These are phyloP conservation scores for Scaptomyza parva DNA, from an alignment of 2,888 invertebrate species.

Conservation along the genomic window DNA sequence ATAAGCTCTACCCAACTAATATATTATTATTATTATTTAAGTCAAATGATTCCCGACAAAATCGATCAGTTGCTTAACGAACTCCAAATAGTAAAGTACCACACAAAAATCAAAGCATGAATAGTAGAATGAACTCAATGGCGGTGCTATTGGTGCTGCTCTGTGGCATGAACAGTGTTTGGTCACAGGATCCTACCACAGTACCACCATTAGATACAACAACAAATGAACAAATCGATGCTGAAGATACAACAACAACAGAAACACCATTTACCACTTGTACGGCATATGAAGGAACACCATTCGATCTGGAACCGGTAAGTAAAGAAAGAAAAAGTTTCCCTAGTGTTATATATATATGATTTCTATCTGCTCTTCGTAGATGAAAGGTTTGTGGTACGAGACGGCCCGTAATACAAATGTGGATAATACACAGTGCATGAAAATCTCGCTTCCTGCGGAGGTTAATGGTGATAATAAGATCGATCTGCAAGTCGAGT, in stretches of 20 bases:
- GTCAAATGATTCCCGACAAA: background rate
- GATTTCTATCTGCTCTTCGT: background rate
- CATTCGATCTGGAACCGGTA: constrained; percentile 31
- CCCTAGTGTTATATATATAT: background rate
- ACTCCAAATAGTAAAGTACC: background rate
- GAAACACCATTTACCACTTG: constrained; percentile 1
- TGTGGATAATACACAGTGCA: constrained; percentile 12
- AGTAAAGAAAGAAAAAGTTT: constrained; percentile 2
- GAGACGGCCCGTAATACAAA: constrained; percentile 21
- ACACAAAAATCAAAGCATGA: constrained; percentile 11
- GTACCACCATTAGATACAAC: rapidly evolving
- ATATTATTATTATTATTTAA: constrained; percentile 24
- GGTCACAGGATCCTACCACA: background rate
- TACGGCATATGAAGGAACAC: background rate
- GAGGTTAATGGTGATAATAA: background rate
- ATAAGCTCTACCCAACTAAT: constrained; percentile 15
- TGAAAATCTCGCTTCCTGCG: background rate
- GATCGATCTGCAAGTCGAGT: constrained; percentile 16
- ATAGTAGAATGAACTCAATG: background rate
- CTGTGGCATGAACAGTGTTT: constrained; percentile 11
- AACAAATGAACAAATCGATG: background rate
- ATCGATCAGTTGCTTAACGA: constrained; percentile 21
- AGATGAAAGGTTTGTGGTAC: constrained; percentile 39
- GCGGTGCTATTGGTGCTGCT: constrained; percentile 25
- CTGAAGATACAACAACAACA: background rate